Conservation (phyloP, 1,140 invertebrate genomes). For the Hylyphantes graminicola region DNA sequence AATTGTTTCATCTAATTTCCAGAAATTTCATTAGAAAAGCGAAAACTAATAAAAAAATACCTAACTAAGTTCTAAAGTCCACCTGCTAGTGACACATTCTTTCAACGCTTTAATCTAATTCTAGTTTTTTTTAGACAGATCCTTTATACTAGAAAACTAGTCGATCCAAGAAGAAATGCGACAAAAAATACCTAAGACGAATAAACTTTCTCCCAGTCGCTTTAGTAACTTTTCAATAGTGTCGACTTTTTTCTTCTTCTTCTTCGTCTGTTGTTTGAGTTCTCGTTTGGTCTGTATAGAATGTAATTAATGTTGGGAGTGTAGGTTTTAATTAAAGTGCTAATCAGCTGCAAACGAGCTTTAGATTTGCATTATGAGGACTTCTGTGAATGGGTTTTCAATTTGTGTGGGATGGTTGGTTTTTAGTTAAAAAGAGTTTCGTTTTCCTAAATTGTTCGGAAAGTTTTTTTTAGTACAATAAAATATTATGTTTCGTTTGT, state of each 20-base stretch:
- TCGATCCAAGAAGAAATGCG: neutral
- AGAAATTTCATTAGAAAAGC: constrained; percentile 1
- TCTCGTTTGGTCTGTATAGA: neutral
- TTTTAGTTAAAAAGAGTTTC: too few species aligned
- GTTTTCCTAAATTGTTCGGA: too few species aligned
- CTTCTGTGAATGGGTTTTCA: too few species aligned
- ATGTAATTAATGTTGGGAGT: constrained; percentile 2
- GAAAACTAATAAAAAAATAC: neutral
- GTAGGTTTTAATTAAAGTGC: constrained; percentile 21
- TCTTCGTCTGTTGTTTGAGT: neutral
- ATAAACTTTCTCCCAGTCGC: constrained; percentile 1
- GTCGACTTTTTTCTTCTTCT: too few species aligned
- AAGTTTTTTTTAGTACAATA: too few species aligned
- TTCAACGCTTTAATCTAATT: neutral
- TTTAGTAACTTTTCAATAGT: neutral
- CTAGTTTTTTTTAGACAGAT: neutral
- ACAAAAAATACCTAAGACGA: neutral
- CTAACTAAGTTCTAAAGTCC: neutral
- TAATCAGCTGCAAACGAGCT: neutral
- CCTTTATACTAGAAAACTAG: too few species aligned
- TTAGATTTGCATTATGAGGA: neutral
- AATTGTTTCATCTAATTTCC: too few species aligned
- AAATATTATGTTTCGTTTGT: too few species aligned
- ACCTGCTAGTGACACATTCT: neutral
- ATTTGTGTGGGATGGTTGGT: too few species aligned